phyloP scores from a whole-genome alignment of 2,888 invertebrate species.

The Timandra comae region DNA sequence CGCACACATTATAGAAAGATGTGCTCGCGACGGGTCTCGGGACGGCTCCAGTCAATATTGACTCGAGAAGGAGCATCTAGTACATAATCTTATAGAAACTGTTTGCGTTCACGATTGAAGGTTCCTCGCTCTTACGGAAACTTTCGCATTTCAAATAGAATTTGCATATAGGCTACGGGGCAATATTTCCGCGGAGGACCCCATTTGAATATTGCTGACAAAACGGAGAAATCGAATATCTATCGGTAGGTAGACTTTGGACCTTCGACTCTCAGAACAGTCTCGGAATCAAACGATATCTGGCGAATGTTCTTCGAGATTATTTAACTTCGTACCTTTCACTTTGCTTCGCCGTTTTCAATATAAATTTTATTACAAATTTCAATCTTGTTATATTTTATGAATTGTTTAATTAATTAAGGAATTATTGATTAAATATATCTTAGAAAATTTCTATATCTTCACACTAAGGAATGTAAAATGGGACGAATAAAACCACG shows the following conservation, averaged over 20 bases:
- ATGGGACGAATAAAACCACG: too few relatives aligned
- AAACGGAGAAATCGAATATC: slow-evolving; percentile 44
- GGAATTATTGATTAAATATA: too few relatives aligned
- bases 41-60: slow-evolving; percentile 57
- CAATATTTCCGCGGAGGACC: slow-evolving; percentile 62
- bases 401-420: too few relatives aligned
- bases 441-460: too few relatives aligned
- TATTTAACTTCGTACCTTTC: neutral
- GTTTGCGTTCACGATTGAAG: slow-evolving; percentile 66
- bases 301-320: slow-evolving; percentile 9
- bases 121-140: slow-evolving; percentile 57
- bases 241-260: slow-evolving; percentile 24
- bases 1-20: slow-evolving; percentile 29
- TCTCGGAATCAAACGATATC: slow-evolving; percentile 13
- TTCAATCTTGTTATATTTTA: too few relatives aligned
- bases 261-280: slow-evolving; percentile 10
- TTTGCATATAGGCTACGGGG: slow-evolving; percentile 66
- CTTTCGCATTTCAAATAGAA: slow-evolving; percentile 66
- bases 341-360: neutral
- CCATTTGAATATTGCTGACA: slow-evolving; percentile 66
- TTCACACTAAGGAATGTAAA: too few relatives aligned
- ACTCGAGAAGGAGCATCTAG: slow-evolving; percentile 55
- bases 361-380: too few relatives aligned
- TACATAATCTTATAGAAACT: slow-evolving; percentile 72
- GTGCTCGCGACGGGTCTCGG: slow-evolving; percentile 23